Conservation (phyloP, 2,797 vertebrate genomes). For the Sebastolobus alascanus region DNA sequence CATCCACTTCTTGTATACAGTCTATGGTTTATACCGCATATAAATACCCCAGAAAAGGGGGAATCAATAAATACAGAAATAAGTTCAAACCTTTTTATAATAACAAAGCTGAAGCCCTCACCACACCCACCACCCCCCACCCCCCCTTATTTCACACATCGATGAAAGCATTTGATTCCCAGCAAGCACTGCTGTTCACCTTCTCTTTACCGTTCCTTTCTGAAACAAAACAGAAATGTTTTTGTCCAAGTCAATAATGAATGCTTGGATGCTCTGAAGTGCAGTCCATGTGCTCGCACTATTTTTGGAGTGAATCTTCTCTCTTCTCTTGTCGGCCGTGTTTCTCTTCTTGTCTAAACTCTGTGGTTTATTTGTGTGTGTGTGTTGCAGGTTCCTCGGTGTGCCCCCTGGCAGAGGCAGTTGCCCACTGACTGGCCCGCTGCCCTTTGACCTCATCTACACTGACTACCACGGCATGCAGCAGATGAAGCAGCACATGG, state of each 20-base stretch:
- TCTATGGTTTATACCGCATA: too few relatives aligned
- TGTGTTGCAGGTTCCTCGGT: slow-evolving; percentile 90
- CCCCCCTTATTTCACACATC: background rate
- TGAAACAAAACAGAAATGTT: slow-evolving; percentile 33
- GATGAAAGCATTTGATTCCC: background rate
- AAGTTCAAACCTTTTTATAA: background rate
- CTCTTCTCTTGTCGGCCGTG: background rate
- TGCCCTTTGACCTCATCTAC: slow-evolving; percentile 97
- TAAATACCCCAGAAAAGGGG: background rate
- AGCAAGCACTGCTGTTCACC: background rate
- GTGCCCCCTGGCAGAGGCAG: slow-evolving; percentile 97
- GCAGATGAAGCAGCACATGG: slow-evolving; percentile 99
- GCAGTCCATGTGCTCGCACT: background rate
- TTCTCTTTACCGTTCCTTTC: background rate
- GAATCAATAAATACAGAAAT: background rate
- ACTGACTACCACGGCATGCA: slow-evolving; percentile 98
- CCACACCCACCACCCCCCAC: too few relatives aligned
- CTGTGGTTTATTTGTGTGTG: slow-evolving; percentile 19
- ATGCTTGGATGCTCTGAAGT: slow-evolving; percentile 9
- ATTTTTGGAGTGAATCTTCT: slow-evolving; percentile 1
- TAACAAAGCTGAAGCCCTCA: background rate
- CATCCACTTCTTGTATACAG: background rate
- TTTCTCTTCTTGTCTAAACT: slow-evolving; percentile 33
- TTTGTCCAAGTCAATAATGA: slow-evolving; percentile 51
- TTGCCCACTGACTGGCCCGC: slow-evolving; percentile 92